phyloP scores from a whole-genome alignment of 1,140 invertebrate species.

The Drosophila kikkawai region DNA sequence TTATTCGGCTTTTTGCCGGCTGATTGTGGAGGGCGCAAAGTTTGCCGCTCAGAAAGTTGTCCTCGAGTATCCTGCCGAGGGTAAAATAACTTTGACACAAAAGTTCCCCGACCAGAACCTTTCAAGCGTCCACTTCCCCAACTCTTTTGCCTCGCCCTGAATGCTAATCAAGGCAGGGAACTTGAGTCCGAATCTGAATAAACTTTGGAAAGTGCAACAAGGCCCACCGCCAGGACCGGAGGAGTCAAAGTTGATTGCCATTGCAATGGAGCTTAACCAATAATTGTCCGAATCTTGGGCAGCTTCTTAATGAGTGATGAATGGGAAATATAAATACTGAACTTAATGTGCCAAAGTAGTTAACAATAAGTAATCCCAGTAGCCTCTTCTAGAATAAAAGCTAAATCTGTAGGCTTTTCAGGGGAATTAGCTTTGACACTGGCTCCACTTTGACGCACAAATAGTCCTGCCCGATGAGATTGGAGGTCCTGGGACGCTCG shows the following conservation, averaged over 20 bases:
- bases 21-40: constrained; percentile 65
- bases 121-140: constrained; percentile 42
- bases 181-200: constrained; percentile 34
- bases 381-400: background rate
- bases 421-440: background rate
- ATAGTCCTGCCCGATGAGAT: constrained; percentile 23
- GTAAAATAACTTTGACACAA: constrained; percentile 75
- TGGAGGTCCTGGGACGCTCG: constrained; percentile 32
- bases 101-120: constrained; percentile 50
- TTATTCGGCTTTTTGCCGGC: constrained; percentile 45
- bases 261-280: constrained; percentile 23
- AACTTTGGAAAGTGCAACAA: constrained; percentile 49
- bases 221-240: background rate
- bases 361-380: background rate
- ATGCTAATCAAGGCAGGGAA: constrained; percentile 66
- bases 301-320: background rate
- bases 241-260: constrained; percentile 36
- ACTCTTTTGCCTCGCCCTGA: constrained; percentile 25
- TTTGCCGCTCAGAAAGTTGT: constrained; percentile 68
- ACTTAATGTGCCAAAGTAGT: background rate
- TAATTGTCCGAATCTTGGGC: constrained; percentile 8
- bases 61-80: constrained; percentile 61
- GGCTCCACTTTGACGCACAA: background rate
- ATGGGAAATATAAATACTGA: background rate
- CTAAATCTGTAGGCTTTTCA: background rate